Conservation (phyloP, 2,888 invertebrate genomes). For the Sarcophaga carnaria region DNA sequence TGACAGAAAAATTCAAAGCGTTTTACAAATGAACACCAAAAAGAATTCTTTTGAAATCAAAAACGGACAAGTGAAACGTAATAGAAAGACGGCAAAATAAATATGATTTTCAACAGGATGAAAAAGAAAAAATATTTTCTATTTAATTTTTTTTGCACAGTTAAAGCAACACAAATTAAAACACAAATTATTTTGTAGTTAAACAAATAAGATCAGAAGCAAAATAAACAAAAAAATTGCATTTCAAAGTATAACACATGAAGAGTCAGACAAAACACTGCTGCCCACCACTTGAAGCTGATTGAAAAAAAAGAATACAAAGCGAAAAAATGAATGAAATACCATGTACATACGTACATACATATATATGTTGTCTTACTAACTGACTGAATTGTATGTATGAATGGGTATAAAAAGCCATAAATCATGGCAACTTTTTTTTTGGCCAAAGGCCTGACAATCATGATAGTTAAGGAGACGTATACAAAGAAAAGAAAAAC, state of each 20-base stretch:
- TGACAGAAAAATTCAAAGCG: background rate
- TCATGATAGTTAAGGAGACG: slow-evolving; percentile 58
- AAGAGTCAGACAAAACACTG: slow-evolving; percentile 59
- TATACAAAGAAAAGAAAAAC: slow-evolving; percentile 33
- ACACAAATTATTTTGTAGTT: slow-evolving; percentile 61
- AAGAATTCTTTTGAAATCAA: slow-evolving; percentile 48
- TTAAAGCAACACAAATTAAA: slow-evolving; percentile 2
- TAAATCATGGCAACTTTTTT: slow-evolving; percentile 63
- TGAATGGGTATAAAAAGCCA: slow-evolving; percentile 66
- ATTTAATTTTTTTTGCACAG: background rate
- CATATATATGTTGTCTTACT: background rate
- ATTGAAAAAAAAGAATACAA: slow-evolving; percentile 47
- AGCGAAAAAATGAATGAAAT: slow-evolving; percentile 10
- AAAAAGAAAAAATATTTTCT: background rate
- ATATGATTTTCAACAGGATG: background rate
- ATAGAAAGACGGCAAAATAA: background rate
- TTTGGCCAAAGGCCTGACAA: slow-evolving; percentile 66
- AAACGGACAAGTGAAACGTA: background rate
- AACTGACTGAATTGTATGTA: slow-evolving; percentile 39
- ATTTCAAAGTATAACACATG: slow-evolving; percentile 50
- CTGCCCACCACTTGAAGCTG: slow-evolving; percentile 67
- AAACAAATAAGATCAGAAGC: slow-evolving; percentile 40
- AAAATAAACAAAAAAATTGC: slow-evolving; percentile 25
- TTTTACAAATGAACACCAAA: slow-evolving; percentile 11
- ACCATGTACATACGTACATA: background rate